These are phyloP conservation scores for Syrphus vitripennis DNA, from an alignment of 2,888 invertebrate species.

Conservation along the genomic window DNA sequence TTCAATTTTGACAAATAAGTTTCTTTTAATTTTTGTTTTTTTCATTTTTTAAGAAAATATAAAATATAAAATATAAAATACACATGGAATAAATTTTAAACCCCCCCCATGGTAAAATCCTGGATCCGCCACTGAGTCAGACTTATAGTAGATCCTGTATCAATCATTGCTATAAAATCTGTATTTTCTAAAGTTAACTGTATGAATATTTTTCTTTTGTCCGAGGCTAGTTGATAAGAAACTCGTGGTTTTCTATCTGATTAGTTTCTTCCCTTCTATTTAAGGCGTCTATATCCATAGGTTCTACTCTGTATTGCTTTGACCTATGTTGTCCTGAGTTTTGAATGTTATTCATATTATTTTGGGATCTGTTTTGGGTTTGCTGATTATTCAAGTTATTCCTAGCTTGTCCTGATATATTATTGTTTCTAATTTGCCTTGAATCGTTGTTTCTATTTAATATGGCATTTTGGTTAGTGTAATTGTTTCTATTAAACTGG, in stretches of 20 bases:
- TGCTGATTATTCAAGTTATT: not conserved
- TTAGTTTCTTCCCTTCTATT: conserved; percentile 4
- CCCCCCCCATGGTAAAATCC: too few relatives aligned
- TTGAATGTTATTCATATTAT: too few relatives aligned
- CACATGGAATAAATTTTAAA: too few relatives aligned
- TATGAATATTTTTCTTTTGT: conserved; percentile 17
- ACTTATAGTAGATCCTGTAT: conserved; percentile 19
- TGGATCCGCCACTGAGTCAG: too few relatives aligned
- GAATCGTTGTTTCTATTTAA: not conserved
- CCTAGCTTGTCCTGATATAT: not conserved
- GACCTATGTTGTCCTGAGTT: not conserved
- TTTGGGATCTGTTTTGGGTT: too few relatives aligned
- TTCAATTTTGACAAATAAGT: too few relatives aligned
- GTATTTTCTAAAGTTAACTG: conserved; percentile 12
- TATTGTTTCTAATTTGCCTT: not conserved
- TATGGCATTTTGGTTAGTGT: not conserved
- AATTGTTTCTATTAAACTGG: not conserved
- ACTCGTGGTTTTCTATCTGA: conserved; percentile 35
- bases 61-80: too few relatives aligned
- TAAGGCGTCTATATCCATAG: not conserved
- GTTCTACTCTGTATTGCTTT: not conserved
- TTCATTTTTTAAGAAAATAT: too few relatives aligned
- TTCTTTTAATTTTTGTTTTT: too few relatives aligned
- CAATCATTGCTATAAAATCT: conserved; percentile 5
- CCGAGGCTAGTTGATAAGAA: conserved; percentile 43